Base-by-base conservation (phyloP, 2,888 invertebrate genomes). In the Heliconius cydno region DNA sequence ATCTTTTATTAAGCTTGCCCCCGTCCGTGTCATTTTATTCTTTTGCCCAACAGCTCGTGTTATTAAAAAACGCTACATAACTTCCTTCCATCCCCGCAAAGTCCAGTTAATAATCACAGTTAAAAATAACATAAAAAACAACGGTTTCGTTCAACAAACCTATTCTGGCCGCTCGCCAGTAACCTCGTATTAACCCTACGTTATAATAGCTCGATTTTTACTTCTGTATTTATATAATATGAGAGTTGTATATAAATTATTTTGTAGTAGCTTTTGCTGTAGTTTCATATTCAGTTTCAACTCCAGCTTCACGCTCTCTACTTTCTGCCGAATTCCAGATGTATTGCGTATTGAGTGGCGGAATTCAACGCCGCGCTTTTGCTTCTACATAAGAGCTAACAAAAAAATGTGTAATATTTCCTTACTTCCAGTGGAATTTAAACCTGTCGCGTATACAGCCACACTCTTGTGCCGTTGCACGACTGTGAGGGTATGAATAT, bases 161-260 rank as follows among this genome's bases (percentile, higher is more conserved):
- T 60, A 34, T 28, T 46, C 76, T 81, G 80, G 80, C 76, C 76
- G 68, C 15, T 38, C 10, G 78, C 80, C 78, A 80, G 76, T 72
- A 76, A 76, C 76, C 80, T 81, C 76, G 73, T 81, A 81, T 73
- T 52, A 66, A 63, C 52, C 65, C 77, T 71, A 52, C 60, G 73
- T 73, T 67, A 67, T 65, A 74, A 78, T 65, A 66, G 38, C 73
- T 28, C 57, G 52, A 66, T 73, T 78, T 78, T 72, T 66, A 22
- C 38, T 73, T 67, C 74, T 78, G 22, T 41, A 75, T 65, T 25
- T 41, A 65, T 28, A 10, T 28, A 75, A 63, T 41, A 41, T 41
- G 12, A 13, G n/a, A 73, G 12, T 25, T 41, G 13, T 38, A 15
- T 70, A 25, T 41, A 41, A 68, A 70, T 41, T 41, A 41, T 41